Percentiles rank a stretch among this genome's conserved stretches.
Conservation (phyloP, 2,113 vertebrate species). For the Ascaphus truei region DNA sequence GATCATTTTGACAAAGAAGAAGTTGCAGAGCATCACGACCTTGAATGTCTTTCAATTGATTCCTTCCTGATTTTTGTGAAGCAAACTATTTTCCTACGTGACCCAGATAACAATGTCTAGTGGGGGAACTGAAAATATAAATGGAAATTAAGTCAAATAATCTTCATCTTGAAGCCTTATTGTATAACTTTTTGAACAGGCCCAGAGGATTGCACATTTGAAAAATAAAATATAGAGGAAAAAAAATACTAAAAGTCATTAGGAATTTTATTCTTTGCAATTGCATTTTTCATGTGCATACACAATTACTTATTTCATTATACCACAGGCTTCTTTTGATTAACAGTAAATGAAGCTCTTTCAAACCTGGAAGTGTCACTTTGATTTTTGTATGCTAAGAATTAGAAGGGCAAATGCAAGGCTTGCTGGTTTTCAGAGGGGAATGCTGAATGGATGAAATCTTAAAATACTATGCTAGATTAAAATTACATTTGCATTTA, state of each 20-base stretch:
- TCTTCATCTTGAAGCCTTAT: conserved; percentile 64
- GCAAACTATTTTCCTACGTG: conserved; percentile 63
- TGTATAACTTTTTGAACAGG: conserved; percentile 63
- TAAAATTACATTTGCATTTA: conserved; percentile 31
- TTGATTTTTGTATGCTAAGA: conserved; percentile 49
- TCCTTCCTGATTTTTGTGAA: conserved; percentile 60
- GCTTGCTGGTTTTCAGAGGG: conserved; percentile 46
- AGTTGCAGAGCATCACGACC: conserved; percentile 56
- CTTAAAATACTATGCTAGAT: conserved; percentile 44
- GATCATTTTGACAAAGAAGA: conserved; percentile 51
- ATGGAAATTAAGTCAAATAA: conserved; percentile 75
- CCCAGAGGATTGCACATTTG: conserved; percentile 49
- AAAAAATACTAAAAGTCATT: conserved; percentile 50
- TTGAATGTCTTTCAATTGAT: conserved; percentile 61
- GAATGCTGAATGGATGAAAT: conserved; percentile 50
- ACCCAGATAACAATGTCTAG: conserved; percentile 78
- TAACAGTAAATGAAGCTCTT: conserved; percentile 58
- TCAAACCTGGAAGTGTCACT: conserved; percentile 53
- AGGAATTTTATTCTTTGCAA: conserved; percentile 49
- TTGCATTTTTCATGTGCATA: conserved; percentile 55
- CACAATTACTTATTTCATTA: conserved; percentile 58
- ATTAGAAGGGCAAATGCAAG: conserved; percentile 41
- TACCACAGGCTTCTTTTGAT: conserved; percentile 60
- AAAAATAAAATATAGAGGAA: too few relatives aligned
- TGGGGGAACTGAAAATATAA: conserved; percentile 75